Conservation (phyloP, 2,888 invertebrate genomes). For the Tenodera sinensis region DNA sequence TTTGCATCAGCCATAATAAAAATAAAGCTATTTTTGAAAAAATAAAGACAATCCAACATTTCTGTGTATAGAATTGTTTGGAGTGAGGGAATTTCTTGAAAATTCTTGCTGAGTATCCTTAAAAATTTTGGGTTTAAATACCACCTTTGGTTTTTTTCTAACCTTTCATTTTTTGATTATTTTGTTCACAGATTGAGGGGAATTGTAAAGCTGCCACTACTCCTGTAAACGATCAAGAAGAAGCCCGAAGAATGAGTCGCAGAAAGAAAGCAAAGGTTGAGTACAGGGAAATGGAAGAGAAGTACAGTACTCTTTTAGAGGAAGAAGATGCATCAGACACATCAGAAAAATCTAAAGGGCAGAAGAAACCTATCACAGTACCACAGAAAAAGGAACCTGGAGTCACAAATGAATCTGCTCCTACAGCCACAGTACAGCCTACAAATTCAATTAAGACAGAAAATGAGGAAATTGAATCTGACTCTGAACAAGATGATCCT, state of each 20-base stretch:
- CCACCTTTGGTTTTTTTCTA: too few species aligned
- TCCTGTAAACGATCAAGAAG: not conserved
- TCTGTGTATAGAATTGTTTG: too few species aligned
- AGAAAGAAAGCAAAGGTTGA: slow-evolving; percentile 28
- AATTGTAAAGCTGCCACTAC: not conserved
- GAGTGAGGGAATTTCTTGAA: too few species aligned
- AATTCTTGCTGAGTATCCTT: too few species aligned
- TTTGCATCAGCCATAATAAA: too few species aligned
- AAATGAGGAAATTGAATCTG: slow-evolving; percentile 42
- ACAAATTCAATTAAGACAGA: slow-evolving; percentile 33
- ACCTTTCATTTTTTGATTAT: too few species aligned
- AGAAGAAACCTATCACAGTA: not conserved
- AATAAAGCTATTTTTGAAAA: too few species aligned
- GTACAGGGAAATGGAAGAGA: slow-evolving; percentile 31
- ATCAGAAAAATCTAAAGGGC: not conserved
- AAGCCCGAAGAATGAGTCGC: slow-evolving; percentile 23
- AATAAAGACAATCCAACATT: too few species aligned
- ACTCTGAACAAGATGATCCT: slow-evolving; percentile 53
- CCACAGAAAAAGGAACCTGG: not conserved
- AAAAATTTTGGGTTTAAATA: too few species aligned
- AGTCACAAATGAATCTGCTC: not conserved
- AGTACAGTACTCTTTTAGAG: slow-evolving; percentile 26
- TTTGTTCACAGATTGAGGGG: not conserved
- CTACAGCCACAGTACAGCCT: not conserved
- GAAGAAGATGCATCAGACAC: slow-evolving; percentile 22